Conservation (phyloP, 1,140 invertebrate genomes). For the Drosophila santomea region DNA sequence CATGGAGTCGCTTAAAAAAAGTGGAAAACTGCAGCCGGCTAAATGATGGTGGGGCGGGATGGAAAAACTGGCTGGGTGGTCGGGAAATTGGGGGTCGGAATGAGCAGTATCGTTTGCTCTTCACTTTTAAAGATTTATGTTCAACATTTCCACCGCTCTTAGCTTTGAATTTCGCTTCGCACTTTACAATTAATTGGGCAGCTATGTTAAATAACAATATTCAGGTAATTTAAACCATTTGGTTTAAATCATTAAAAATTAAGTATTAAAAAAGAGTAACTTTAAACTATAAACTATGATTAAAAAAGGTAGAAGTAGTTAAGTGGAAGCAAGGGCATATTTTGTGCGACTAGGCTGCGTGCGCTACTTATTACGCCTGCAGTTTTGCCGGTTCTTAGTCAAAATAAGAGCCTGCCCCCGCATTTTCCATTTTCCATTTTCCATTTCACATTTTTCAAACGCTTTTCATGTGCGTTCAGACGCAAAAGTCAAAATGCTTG, state of each 20-base stretch:
- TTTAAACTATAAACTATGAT: neutral
- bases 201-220: no score
- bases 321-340: slow-evolving; percentile 4
- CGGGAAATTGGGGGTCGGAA: slow-evolving; percentile 32
- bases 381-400: slow-evolving; percentile 40
- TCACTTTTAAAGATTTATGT: slow-evolving; percentile 49
- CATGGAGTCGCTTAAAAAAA: slow-evolving; percentile 19
- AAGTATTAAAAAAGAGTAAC: no score
- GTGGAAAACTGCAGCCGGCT: slow-evolving; percentile 36
- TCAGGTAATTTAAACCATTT: no score
- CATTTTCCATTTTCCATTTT: slow-evolving; percentile 16
- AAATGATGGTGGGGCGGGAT: slow-evolving; percentile 11
- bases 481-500: slow-evolving; percentile 76
- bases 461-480: slow-evolving; percentile 74
- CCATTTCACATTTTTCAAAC: slow-evolving; percentile 36
- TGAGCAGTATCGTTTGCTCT: slow-evolving; percentile 10
- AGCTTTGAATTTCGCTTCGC: no score
- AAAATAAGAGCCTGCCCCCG: slow-evolving; percentile 22
- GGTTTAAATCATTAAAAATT: no score
- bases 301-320: neutral
- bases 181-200: no score
- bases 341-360: neutral
- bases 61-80: slow-evolving; percentile 21
- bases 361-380: slow-evolving; percentile 31
- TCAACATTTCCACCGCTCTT: slow-evolving; percentile 19